Conservation (phyloP, 2,797 vertebrate genomes). For the Hippopotamyrus pictus region DNA sequence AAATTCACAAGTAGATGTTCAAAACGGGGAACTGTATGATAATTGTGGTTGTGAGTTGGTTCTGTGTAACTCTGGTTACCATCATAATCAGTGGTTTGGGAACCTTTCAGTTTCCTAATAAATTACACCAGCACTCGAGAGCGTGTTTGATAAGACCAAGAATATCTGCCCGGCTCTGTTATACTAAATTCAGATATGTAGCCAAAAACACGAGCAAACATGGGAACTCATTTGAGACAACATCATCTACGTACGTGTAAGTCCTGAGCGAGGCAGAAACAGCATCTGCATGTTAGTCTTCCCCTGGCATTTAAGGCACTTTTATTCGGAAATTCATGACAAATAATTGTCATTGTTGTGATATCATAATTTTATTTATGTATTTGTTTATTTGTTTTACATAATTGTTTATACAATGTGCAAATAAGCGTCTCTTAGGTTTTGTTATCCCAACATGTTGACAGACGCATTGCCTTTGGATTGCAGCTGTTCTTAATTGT, state of each 20-base stretch:
- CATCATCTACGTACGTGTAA: background rate
- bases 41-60: background rate
- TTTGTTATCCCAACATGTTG: background rate
- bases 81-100: background rate
- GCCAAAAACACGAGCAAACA: background rate
- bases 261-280: background rate
- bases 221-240: background rate
- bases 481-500: background rate
- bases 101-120: background rate
- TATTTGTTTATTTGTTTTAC: background rate
- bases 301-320: background rate
- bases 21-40: background rate
- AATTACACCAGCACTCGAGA: background rate
- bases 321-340: background rate
- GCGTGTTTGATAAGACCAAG: background rate
- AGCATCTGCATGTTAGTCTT: background rate
- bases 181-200: background rate
- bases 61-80: background rate
- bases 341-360: background rate
- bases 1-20: background rate
- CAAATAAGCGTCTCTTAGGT: background rate
- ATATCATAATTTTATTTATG: background rate
- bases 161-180: background rate
- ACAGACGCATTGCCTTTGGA: background rate
- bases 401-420: background rate